Conservation (phyloP, 2,113 vertebrate genomes). For the Misgurnus anguillicaudatus region DNA sequence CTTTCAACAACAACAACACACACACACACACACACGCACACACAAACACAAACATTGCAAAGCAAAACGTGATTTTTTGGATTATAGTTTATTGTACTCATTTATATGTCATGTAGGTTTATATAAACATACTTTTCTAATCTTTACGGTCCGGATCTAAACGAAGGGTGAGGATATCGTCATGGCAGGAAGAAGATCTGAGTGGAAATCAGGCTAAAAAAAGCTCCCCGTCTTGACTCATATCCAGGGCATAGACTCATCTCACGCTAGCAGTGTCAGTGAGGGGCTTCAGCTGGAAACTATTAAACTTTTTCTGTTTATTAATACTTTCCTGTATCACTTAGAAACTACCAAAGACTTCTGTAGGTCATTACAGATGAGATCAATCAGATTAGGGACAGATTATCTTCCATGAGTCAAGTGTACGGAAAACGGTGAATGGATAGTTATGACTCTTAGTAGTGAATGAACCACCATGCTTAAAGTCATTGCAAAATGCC, state of each 20-base stretch:
- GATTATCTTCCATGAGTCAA: not conserved
- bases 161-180: constrained; percentile 74
- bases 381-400: constrained; percentile 7
- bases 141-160: constrained; percentile 61
- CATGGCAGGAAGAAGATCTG: constrained; percentile 75
- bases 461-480: no score
- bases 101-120: not conserved
- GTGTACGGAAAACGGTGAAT: no score
- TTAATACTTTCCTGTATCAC: not conserved
- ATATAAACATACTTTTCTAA: constrained; percentile 43
- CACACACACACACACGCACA: no score
- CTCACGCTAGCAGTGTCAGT: not conserved
- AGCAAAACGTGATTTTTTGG: not conserved
- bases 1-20: not conserved
- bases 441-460: no score
- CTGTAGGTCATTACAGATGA: constrained; percentile 16
- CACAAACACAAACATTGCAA: not conserved
- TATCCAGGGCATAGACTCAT: constrained; percentile 52
- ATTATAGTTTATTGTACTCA: not conserved
- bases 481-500: no score
- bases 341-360: not conserved
- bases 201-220: constrained; percentile 73
- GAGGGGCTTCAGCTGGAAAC: constrained; percentile 9
- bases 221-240: constrained; percentile 70
- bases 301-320: not conserved